Evolutionary conservation across 23 tunicate genomes (phyloP).

Genomic region (Oikopleura albicans): DNA sequence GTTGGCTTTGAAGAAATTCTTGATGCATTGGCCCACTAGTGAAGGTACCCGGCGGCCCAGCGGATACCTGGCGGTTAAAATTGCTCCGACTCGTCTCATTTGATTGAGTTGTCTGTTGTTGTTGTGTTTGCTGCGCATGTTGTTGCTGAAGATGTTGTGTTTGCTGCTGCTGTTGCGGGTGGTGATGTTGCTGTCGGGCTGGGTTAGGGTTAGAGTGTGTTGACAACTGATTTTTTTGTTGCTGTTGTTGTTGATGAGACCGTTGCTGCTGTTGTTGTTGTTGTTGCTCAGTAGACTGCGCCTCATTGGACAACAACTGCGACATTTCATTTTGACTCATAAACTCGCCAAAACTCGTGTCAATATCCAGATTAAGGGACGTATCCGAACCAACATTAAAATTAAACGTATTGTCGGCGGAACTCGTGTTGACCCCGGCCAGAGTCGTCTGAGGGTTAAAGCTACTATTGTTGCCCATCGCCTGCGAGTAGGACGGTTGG

Average conservation of each 20-base stretch:
- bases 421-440: neutral
- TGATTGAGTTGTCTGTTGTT: neutral
- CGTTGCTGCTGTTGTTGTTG: neutral
- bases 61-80: too few species aligned
- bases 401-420: neutral
- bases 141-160: neutral
- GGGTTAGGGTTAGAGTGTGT: neutral
- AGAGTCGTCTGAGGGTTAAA: neutral
- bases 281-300: neutral
- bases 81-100: neutral
- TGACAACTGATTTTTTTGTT: neutral
- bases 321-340: neutral
- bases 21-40: neutral
- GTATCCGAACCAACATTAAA: neutral
- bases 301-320: neutral
- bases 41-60: too few species aligned
- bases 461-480: too few species aligned
- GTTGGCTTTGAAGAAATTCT: neutral
- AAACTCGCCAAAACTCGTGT: constrained; percentile 10
- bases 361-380: neutral
- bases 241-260: neutral
- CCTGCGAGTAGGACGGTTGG: neutral
- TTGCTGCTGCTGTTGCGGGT: neutral
- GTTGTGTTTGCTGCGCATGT: neutral
- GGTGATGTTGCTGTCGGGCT: neutral